Conservation (phyloP, 2,113 vertebrate species). For the Anhinga rufa region DNA sequence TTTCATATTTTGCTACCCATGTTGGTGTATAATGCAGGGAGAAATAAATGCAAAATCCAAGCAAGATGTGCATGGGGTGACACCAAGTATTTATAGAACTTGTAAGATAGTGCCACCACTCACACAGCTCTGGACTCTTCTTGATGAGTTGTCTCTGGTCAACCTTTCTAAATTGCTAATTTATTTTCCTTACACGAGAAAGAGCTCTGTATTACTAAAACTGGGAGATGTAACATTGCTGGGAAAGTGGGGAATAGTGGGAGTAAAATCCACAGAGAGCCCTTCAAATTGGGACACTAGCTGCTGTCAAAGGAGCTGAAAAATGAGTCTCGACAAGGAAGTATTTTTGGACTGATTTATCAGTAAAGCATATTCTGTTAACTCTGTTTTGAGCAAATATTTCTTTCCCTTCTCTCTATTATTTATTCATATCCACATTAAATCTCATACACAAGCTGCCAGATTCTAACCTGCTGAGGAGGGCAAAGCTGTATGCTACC, state of each 20-base stretch:
- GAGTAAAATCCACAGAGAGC: neutral
- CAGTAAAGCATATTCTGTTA: conserved; percentile 17
- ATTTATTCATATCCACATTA: conserved; percentile 65
- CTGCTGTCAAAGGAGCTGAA: neutral
- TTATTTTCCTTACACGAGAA: neutral
- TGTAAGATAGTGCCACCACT: conserved; percentile 2
- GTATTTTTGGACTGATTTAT: conserved; percentile 51
- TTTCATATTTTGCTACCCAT: conserved; percentile 60
- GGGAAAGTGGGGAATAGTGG: neutral
- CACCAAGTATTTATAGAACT: neutral
- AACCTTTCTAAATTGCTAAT: neutral
- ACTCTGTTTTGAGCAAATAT: conserved; percentile 37
- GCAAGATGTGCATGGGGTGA: neutral
- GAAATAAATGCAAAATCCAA: conserved; percentile 40
- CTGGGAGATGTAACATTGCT: neutral
- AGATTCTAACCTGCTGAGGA: conserved; percentile 58
- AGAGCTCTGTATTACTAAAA: neutral
- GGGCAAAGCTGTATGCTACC: neutral
- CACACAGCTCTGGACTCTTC: neutral
- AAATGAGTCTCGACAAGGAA: neutral
- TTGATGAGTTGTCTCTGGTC: neutral
- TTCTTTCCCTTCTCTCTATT: conserved; percentile 20
- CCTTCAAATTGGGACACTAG: neutral
- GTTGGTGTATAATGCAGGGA: conserved; percentile 22
- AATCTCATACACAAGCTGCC: conserved; percentile 10